A percentile compares a stretch with the other conserved stretches of the same genome.
Evolutionary conservation across 2,888 invertebrate genomes (phyloP).

Genomic region (Papilio demoleus): DNA sequence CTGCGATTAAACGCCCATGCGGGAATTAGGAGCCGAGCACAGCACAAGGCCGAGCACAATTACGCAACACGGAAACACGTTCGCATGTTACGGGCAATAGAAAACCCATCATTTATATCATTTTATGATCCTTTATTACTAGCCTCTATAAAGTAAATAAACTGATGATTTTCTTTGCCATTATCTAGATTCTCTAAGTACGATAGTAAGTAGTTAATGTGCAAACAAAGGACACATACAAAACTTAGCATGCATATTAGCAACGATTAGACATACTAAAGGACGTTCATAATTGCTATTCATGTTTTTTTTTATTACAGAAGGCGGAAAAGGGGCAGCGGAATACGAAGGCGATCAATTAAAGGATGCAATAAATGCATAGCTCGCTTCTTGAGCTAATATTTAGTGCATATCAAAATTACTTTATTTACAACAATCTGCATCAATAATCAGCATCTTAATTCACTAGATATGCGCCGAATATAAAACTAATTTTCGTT

Average conservation of each 20-base stretch:
- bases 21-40: slow-evolving; percentile 61
- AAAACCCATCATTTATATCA: slow-evolving; percentile 21
- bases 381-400: too few species aligned
- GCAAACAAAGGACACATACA: not conserved
- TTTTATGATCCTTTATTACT: slow-evolving; percentile 15
- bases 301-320: too few species aligned
- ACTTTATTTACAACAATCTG: not conserved
- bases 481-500: slow-evolving; percentile 27
- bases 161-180: not conserved
- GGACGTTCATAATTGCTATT: too few species aligned
- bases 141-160: slow-evolving; percentile 18
- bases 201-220: not conserved
- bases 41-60: slow-evolving; percentile 57
- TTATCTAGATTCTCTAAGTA: not conserved
- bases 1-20: slow-evolving; percentile 70
- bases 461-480: slow-evolving; percentile 20
- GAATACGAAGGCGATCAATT: too few species aligned
- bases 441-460: slow-evolving; percentile 24
- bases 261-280: too few species aligned
- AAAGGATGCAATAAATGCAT: too few species aligned
- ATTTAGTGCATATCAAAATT: too few species aligned
- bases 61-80: slow-evolving; percentile 48
- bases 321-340: too few species aligned
- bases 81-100: slow-evolving; percentile 33
- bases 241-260: not conserved